A percentile compares a stretch with the other conserved stretches of the same genome.
Conservation (phyloP, 2,888 invertebrate species). For the Parochlus steinenii region DNA sequence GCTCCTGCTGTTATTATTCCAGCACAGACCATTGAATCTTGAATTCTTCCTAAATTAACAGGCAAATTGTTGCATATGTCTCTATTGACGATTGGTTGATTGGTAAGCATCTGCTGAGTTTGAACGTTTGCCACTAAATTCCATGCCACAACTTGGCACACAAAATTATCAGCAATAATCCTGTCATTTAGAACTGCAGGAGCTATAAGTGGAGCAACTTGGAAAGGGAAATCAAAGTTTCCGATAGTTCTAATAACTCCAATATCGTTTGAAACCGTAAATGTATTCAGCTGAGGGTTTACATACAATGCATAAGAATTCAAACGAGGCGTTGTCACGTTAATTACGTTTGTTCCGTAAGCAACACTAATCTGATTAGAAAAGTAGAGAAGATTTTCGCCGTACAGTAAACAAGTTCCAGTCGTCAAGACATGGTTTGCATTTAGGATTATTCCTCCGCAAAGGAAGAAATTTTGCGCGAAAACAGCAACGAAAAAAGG, state of each 20-base stretch:
- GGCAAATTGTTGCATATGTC: slow-evolving; percentile 11
- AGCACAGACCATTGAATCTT: slow-evolving; percentile 12
- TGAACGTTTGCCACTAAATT: neutral
- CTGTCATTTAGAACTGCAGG: slow-evolving; percentile 10
- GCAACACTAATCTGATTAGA: slow-evolving; percentile 1
- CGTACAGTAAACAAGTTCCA: slow-evolving; percentile 12
- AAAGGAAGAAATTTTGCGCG: slow-evolving; percentile 8
- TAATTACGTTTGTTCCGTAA: slow-evolving; percentile 3
- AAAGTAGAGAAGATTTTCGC: neutral
- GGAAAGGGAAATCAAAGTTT: slow-evolving; percentile 5
- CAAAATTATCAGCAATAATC: slow-evolving; percentile 9
- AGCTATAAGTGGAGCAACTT: slow-evolving; percentile 9
- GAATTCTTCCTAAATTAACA: slow-evolving; percentile 7
- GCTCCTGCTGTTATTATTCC: slow-evolving; percentile 1
- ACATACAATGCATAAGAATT: slow-evolving; percentile 12
- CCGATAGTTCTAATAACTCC: slow-evolving; percentile 12
- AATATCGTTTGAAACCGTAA: slow-evolving; percentile 14
- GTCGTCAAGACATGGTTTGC: slow-evolving; percentile 14
- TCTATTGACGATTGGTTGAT: slow-evolving; percentile 9
- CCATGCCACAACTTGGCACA: slow-evolving; percentile 14
- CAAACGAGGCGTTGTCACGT: neutral
- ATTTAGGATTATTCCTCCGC: slow-evolving; percentile 14
- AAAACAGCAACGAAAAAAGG: slow-evolving; percentile 7
- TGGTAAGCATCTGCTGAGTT: neutral
- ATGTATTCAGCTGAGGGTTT: slow-evolving; percentile 13